Conservation (phyloP, 2,113 vertebrate species). For the Vulpes lagopus region DNA sequence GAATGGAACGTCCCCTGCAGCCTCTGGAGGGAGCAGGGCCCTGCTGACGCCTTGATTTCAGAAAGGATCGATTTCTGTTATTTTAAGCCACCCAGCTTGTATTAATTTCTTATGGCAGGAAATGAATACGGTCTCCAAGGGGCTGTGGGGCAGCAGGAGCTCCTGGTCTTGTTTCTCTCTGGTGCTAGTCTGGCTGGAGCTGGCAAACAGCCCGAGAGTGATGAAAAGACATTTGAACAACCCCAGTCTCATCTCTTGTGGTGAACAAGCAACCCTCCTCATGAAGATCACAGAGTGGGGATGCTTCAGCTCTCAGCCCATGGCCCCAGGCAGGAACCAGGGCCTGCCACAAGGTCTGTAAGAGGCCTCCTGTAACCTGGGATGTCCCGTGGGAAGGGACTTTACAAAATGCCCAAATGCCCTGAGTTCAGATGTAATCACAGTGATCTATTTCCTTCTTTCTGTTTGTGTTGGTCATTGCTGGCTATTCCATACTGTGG, state of each 20-base stretch:
- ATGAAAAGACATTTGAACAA: not conserved
- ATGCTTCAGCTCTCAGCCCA: rapidly evolving
- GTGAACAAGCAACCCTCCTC: not conserved
- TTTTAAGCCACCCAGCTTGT: not conserved
- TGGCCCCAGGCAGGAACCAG: not conserved
- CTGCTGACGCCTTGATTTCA: not conserved
- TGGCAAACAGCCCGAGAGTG: not conserved
- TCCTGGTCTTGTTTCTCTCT: not conserved
- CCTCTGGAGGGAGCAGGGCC: not conserved
- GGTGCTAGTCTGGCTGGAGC: not conserved
- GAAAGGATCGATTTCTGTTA: not conserved
- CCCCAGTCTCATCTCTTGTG: rapidly evolving
- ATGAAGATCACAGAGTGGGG: too few relatives aligned
- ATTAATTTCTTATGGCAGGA: not conserved
- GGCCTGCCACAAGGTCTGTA: rapidly evolving
- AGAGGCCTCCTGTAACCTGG: not conserved
- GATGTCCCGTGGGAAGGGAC: not conserved
- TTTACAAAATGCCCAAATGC: not conserved
- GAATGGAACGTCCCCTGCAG: not conserved
- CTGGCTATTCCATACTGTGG: rapidly evolving
- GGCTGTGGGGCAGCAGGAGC: not conserved
- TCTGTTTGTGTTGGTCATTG: rapidly evolving
- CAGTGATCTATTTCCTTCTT: not conserved
- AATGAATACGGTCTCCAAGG: not conserved
- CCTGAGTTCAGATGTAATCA: too few relatives aligned